Conservation (phyloP, 1,140 invertebrate species). For the Meloidogyne exigua region DNA sequence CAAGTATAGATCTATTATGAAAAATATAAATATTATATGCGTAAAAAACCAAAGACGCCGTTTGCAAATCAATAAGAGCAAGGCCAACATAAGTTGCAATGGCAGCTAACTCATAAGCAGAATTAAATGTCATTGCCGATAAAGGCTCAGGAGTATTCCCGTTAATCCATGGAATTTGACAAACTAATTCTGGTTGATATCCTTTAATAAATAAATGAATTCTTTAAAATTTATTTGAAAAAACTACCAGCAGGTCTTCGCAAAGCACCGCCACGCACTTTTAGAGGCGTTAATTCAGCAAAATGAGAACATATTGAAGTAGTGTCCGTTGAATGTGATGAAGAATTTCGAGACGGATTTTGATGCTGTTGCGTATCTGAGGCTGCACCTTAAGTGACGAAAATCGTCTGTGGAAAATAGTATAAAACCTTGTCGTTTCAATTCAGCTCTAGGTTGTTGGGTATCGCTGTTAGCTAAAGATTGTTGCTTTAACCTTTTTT, state of each 20-base stretch:
- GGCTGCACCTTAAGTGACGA: conserved; percentile 23
- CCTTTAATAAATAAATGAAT: conserved; percentile 25
- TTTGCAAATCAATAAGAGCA: conserved; percentile 51
- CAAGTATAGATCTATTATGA: conserved; percentile 54
- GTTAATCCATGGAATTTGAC: conserved; percentile 79
- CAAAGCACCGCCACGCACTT: conserved; percentile 75
- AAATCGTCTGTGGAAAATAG: conserved; percentile 7
- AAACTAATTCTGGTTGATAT: conserved; percentile 91
- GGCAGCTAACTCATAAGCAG: conserved; percentile 79
- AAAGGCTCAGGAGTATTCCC: conserved; percentile 79
- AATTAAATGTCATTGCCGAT: conserved; percentile 85
- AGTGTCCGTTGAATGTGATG: conserved; percentile 53
- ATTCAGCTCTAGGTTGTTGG: conserved; percentile 26
- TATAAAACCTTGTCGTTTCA: conserved; percentile 34
- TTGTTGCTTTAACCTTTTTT: conserved; percentile 12
- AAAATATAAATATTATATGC: background rate
- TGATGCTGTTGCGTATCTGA: background rate
- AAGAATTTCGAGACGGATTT: conserved; percentile 35
- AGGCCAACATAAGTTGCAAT: conserved; percentile 52
- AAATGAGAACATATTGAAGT: conserved; percentile 46
- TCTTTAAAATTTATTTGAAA: conserved; percentile 22
- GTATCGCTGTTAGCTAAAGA: conserved; percentile 1
- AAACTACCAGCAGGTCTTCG: conserved; percentile 74
- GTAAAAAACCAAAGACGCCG: conserved; percentile 6
- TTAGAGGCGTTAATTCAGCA: conserved; percentile 69